phyloP scores from a whole-genome alignment of 2,888 invertebrate genomes.

The Parthenolecanium corni region DNA sequence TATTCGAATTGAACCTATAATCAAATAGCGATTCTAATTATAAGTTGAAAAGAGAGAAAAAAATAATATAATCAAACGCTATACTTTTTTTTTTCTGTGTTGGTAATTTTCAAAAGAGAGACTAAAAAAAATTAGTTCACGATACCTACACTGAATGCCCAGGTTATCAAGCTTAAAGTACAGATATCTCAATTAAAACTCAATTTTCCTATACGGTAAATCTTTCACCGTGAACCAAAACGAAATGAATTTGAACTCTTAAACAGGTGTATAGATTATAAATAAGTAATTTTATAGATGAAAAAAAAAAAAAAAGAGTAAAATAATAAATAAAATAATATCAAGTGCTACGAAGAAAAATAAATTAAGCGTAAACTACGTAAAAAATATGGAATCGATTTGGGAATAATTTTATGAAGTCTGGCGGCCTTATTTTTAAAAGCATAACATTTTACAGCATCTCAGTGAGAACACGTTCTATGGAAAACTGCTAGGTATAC shows the following conservation, averaged over 20 bases:
- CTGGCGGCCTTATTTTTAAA: no score
- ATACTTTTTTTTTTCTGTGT: no score
- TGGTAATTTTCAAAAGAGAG: conserved; percentile 10
- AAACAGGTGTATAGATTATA: background rate
- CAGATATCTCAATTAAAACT: conserved; percentile 3
- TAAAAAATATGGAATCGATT: no score
- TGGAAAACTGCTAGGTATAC: no score
- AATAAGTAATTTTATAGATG: background rate
- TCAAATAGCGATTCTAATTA: conserved; percentile 25
- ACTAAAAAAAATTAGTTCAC: conserved; percentile 19
- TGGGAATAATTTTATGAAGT: no score
- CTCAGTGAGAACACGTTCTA: no score
- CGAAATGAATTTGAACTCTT: conserved; percentile 20
- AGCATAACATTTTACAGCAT: no score
- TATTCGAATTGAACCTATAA: conserved; percentile 25
- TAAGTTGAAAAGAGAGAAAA: conserved; percentile 4
- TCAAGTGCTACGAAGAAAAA: background rate
- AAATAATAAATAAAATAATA: no score
- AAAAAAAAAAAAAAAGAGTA: no score
- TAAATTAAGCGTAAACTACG: background rate
- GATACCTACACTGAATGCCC: background rate
- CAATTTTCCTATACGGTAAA: background rate
- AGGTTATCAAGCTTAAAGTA: background rate
- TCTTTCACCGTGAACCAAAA: conserved; percentile 11
- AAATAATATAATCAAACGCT: background rate